phyloP scores from a whole-genome alignment of 2,113 vertebrate genomes.

The Speoplatyrhinus poulsoni region DNA sequence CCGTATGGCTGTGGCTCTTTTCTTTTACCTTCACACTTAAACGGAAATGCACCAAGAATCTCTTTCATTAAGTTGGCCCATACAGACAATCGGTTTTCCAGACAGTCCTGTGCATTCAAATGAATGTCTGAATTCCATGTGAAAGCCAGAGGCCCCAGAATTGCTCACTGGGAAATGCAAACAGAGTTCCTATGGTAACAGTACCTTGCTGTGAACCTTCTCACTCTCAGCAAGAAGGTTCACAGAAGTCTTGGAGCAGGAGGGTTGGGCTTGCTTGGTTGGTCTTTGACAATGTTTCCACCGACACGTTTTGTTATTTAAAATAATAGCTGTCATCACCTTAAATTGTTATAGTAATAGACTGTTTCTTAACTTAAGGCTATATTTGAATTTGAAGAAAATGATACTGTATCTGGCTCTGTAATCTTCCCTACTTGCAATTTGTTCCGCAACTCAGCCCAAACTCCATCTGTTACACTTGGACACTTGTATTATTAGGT shows the following conservation, averaged over 20 bases:
- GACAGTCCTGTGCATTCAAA: conserved; percentile 58
- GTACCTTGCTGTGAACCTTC: conserved; percentile 62
- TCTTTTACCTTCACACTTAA: conserved; percentile 51
- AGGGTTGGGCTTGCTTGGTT: neutral
- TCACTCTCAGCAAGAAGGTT: conserved; percentile 31
- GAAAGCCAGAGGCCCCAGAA: conserved; percentile 67
- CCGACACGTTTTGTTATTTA: no score
- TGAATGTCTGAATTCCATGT: conserved; percentile 72
- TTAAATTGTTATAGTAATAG: no score
- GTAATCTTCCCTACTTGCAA: no score
- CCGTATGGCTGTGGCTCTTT: conserved; percentile 27
- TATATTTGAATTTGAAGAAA: no score
- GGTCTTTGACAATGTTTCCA: no score
- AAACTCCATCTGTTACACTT: no score
- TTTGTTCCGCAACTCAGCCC: no score
- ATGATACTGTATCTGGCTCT: no score
- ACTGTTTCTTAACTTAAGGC: no score
- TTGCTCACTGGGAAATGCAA: conserved; percentile 80
- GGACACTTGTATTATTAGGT: no score
- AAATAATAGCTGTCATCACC: no score
- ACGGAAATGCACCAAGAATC: conserved; percentile 65
- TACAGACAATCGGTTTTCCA: conserved; percentile 65
- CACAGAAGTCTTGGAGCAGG: conserved; percentile 32
- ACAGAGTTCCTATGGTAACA: conserved; percentile 78
- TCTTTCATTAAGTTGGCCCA: conserved; percentile 61